A percentile compares a stretch with the other conserved stretches of the same genome.
phyloP scores from a whole-genome alignment of 2,888 invertebrate genomes.

The Antheraea yamamai region DNA sequence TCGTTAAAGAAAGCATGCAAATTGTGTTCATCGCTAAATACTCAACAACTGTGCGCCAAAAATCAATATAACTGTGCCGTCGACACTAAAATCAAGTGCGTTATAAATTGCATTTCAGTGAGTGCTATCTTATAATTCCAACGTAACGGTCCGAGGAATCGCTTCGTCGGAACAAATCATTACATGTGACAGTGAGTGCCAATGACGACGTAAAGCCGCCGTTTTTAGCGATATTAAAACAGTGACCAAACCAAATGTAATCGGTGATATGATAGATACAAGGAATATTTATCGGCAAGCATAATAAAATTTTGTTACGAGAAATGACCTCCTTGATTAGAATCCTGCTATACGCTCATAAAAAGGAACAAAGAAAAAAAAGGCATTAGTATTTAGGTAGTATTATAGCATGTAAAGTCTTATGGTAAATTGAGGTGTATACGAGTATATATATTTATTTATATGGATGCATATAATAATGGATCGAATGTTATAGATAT shows the following conservation, averaged over 20 bases:
- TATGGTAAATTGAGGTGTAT: conserved; percentile 28
- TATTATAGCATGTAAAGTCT: conserved; percentile 3
- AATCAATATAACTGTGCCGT: conserved; percentile 81
- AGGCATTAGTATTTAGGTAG: conserved; percentile 74
- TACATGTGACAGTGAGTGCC: conserved; percentile 88
- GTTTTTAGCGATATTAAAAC: conserved; percentile 53
- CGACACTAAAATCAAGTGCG: conserved; percentile 80
- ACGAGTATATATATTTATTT: background rate
- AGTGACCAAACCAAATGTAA: conserved; percentile 56
- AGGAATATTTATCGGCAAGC: conserved; percentile 75
- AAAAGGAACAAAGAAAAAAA: conserved; percentile 76
- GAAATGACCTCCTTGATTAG: conserved; percentile 78
- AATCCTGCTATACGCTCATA: conserved; percentile 81
- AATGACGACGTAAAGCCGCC: conserved; percentile 59
- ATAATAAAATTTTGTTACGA: conserved; percentile 76
- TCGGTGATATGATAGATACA: conserved; percentile 65
- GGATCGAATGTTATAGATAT: conserved; percentile 39
- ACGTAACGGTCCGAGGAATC: conserved; percentile 53
- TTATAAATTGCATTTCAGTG: conserved; percentile 81
- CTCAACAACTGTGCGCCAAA: conserved; percentile 82
- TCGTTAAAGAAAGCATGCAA: conserved; percentile 81
- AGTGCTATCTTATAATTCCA: conserved; percentile 76
- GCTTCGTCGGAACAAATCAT: conserved; percentile 80
- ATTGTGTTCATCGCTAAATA: conserved; percentile 82
- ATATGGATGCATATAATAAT: background rate